phyloP scores from a whole-genome alignment of 2,888 invertebrate species.

The Augochlorella aurata region DNA sequence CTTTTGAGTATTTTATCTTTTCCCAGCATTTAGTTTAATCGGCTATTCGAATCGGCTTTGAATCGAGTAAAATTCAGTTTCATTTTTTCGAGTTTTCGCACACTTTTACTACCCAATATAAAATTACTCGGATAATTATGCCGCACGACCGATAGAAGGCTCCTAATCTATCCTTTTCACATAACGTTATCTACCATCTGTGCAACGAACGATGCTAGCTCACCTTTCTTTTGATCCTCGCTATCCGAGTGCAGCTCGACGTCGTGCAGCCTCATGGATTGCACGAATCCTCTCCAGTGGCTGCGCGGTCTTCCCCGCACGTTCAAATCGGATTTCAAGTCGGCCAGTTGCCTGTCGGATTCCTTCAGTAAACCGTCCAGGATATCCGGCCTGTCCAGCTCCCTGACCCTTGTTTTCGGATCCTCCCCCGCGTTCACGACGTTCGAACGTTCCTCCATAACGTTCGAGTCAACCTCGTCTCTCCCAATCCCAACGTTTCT shows the following conservation, averaged over 20 bases:
- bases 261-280: constrained; percentile 76
- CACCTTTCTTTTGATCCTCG: constrained; percentile 77
- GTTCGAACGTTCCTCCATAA: constrained; percentile 11
- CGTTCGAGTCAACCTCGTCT: background rate
- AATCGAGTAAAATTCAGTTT: too few species aligned
- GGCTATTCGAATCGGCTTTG: too few species aligned
- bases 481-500: background rate
- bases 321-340: constrained; percentile 70
- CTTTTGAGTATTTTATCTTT: too few species aligned
- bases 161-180: background rate
- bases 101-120: too few species aligned
- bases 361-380: constrained; percentile 76
- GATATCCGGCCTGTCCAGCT: constrained; percentile 74
- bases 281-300: constrained; percentile 76
- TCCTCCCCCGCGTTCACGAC: constrained; percentile 3
- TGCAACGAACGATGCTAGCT: constrained; percentile 34
- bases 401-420: constrained; percentile 38
- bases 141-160: background rate
- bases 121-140: background rate
- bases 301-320: constrained; percentile 70
- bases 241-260: constrained; percentile 76
- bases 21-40: too few species aligned
- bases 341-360: constrained; percentile 73
- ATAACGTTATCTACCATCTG: background rate
- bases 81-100: too few species aligned